Evolutionary conservation across 2,888 invertebrate species (phyloP).

Genomic region (Heliconius ismenius): DNA sequence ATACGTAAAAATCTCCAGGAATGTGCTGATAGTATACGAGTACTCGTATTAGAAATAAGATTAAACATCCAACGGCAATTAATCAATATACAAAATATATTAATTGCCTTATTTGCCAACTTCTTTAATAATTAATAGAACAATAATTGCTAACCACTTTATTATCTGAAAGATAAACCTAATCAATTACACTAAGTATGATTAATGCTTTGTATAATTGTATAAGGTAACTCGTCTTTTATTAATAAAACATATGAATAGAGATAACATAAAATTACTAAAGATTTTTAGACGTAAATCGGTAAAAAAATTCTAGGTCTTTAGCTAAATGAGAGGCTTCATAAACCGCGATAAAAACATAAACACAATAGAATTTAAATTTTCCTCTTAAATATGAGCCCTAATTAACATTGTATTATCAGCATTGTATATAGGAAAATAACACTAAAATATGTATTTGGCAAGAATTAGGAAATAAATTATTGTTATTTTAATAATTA

Average conservation of each 20-base stretch:
- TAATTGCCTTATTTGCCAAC: background rate
- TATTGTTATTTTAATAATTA: no score
- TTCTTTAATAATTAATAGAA: background rate
- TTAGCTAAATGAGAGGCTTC: background rate
- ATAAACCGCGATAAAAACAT: background rate
- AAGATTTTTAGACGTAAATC: background rate
- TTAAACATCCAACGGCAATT: background rate
- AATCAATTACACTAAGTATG: conserved; percentile 4
- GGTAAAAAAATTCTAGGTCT: background rate
- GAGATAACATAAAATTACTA: background rate
- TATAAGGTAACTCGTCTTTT: background rate
- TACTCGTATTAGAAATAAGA: no score
- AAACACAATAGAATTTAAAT: background rate
- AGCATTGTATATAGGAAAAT: background rate
- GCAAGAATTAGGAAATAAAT: background rate
- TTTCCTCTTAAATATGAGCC: background rate
- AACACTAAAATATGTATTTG: background rate
- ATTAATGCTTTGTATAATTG: background rate
- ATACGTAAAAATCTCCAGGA: no score
- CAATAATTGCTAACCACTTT: background rate
- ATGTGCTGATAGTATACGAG: no score
- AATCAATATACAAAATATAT: background rate
- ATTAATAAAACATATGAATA: background rate
- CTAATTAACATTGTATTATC: background rate
- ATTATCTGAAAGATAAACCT: conserved; percentile 3